Base-by-base conservation (phyloP, 1,140 invertebrate genomes). In the Camponotus floridanus region DNA sequence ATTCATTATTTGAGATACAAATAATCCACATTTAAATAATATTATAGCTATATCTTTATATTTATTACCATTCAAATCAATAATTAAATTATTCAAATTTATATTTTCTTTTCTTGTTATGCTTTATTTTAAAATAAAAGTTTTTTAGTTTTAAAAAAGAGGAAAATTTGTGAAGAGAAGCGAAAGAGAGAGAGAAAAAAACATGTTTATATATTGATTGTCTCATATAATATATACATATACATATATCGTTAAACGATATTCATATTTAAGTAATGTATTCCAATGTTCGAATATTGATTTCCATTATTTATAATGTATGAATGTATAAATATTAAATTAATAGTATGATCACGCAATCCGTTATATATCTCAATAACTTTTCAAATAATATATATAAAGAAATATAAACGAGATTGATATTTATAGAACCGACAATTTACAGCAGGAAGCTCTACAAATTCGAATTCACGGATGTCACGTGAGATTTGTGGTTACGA, bases 391-490 rank as follows among this genome's bases (percentile, higher is more conserved):
- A 70, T 26, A 26, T 26, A 26, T 0, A 26, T 80, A 70, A 68
- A 80, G 13, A 61, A 26, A 18, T 62, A 62, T 42, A 51, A 51
- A n/a, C 3, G 31, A 3, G 26, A 26, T 26, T 31, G 11, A 6
- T 6, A 36, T n/a, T 83, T 39, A 57, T 39, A 57, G 7, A 26
- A 42, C 36, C 15, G 13, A 81, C 78, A 81, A 45, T 36, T 80
- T 48, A 11, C 64, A 31, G 26, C 26, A 73, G 21, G 48, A 42
- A 71, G 15, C 67, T 81, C 13, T 5, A 39, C 11, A 81, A 59
- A 73, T 83, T 83, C 8, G 13, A 15, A 81, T 73, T 18, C 2
- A 11, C n/a, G 18, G 42, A 74, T 71, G 18, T 81, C 39, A 70
- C n/a, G 26, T 74, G 68, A 83, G 39, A 83, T 74, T 59, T 61